A percentile compares a stretch with the other conserved stretches of the same genome.
Conservation (phyloP, 1,140 invertebrate species). For the Caerostris darwini region DNA sequence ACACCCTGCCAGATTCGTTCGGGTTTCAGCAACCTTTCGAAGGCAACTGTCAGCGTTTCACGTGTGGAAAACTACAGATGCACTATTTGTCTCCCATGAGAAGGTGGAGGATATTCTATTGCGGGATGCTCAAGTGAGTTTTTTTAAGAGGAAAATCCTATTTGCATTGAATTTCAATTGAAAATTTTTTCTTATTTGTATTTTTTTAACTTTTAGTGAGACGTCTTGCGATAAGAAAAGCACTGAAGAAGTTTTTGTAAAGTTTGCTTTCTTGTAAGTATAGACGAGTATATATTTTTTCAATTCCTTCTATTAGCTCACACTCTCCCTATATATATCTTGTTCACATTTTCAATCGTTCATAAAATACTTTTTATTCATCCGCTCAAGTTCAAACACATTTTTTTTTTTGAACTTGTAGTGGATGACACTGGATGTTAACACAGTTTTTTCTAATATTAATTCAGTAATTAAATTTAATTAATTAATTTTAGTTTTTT, state of each 20-base stretch:
- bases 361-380: too few species aligned
- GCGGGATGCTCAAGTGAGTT: slow-evolving; percentile 43
- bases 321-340: too few species aligned
- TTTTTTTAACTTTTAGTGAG: background rate
- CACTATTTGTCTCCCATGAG: slow-evolving; percentile 52
- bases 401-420: too few species aligned
- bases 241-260: slow-evolving; percentile 3
- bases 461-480: too few species aligned
- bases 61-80: slow-evolving; percentile 45
- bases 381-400: too few species aligned
- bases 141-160: background rate
- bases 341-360: too few species aligned
- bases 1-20: background rate
- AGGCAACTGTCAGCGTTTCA: slow-evolving; percentile 3
- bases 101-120: slow-evolving; percentile 55
- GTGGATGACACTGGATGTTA: too few species aligned
- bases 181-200: too few species aligned
- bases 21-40: slow-evolving; percentile 26
- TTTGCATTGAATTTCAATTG: background rate
- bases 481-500: too few species aligned
- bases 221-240: background rate
- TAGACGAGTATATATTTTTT: background rate
- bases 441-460: too few species aligned
- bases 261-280: slow-evolving; percentile 53
- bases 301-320: too few species aligned